A percentile compares a stretch with the other conserved stretches of the same genome.
Evolutionary conservation across 2,113 vertebrate species (phyloP).

Genomic region (Xenopus borealis): DNA sequence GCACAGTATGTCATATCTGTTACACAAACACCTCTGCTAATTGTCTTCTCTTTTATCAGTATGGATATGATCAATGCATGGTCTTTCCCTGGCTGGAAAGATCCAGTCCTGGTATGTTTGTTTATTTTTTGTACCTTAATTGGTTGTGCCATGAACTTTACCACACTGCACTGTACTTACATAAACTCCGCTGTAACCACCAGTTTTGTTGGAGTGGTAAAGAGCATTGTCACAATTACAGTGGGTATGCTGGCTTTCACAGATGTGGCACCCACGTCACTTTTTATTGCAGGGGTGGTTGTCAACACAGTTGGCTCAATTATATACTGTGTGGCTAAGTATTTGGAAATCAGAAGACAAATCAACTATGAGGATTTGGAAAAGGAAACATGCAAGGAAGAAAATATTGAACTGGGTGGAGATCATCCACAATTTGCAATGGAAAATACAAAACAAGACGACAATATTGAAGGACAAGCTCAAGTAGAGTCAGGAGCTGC

Average conservation of each 20-base stretch:
- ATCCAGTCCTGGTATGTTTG: slow-evolving; percentile 79
- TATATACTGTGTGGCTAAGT: slow-evolving; percentile 92
- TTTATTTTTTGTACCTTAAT: slow-evolving; percentile 83
- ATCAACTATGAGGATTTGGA: slow-evolving; percentile 89
- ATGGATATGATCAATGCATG: slow-evolving; percentile 87
- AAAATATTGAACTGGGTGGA: slow-evolving; percentile 51
- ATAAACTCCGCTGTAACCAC: slow-evolving; percentile 98
- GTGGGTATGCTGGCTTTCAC: slow-evolving; percentile 95
- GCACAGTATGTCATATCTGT: slow-evolving; percentile 93
- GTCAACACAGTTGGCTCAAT: slow-evolving; percentile 94
- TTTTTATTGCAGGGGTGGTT: slow-evolving; percentile 90
- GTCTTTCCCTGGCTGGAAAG: slow-evolving; percentile 87
- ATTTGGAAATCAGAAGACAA: slow-evolving; percentile 80
- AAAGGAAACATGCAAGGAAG: slow-evolving; percentile 64
- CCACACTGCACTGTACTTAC: slow-evolving; percentile 95
- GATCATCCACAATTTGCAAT: slow-evolving; percentile 59
- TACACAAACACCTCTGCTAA: slow-evolving; percentile 84
- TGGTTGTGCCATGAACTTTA: slow-evolving; percentile 99
- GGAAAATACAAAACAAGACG: slow-evolving; percentile 57
- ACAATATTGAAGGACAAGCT: slow-evolving; percentile 45
- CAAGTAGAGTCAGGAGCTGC: slow-evolving; percentile 45
- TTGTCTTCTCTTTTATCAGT: slow-evolving; percentile 83
- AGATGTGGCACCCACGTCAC: slow-evolving; percentile 84
- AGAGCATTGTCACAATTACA: slow-evolving; percentile 94
- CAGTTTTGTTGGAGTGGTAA: slow-evolving; percentile 97